These are phyloP conservation scores for Criorhina ranunculi DNA, from an alignment of 2,888 invertebrate species.

Conservation along the genomic window DNA sequence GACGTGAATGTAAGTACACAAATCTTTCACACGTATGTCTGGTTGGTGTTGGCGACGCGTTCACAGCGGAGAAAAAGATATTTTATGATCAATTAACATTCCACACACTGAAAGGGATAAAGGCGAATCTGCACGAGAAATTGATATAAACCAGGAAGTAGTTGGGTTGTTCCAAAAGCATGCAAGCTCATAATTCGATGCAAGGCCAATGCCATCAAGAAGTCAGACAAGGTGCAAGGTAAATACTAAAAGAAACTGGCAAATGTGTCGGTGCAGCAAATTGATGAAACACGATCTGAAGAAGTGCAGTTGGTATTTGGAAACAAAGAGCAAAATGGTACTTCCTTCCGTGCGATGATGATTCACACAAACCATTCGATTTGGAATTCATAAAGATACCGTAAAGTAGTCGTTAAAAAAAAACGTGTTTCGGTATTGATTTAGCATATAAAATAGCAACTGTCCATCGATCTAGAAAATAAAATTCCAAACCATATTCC, in stretches of 20 bases:
- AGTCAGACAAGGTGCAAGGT: conserved; percentile 56
- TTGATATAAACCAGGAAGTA: conserved; percentile 40
- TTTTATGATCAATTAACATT: conserved; percentile 44
- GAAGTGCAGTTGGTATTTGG: conserved; percentile 4
- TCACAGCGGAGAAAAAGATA: background rate
- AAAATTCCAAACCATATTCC: background rate
- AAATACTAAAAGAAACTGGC: conserved; percentile 34
- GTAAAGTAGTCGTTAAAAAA: conserved; percentile 7
- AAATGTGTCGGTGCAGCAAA: conserved; percentile 29
- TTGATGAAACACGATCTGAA: conserved; percentile 27
- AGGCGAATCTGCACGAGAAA: background rate
- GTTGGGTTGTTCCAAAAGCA: conserved; percentile 13
- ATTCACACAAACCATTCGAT: conserved; percentile 45
- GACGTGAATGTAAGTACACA: background rate
- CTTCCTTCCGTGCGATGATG: conserved; percentile 7
- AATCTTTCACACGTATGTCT: background rate
- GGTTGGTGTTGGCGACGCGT: background rate
- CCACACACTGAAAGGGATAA: conserved; percentile 36
- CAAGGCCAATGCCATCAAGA: conserved; percentile 55
- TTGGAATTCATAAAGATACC: conserved; percentile 26
- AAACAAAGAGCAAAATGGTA: conserved; percentile 35
- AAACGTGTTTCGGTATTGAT: conserved; percentile 46
- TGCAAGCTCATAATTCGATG: conserved; percentile 44
- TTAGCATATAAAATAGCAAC: background rate
- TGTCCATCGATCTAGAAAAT: conserved; percentile 25